Percentiles rank a stretch among this genome's conserved stretches.
phyloP scores from a whole-genome alignment of 1,140 invertebrate species.

The Trichonephila clavata region DNA sequence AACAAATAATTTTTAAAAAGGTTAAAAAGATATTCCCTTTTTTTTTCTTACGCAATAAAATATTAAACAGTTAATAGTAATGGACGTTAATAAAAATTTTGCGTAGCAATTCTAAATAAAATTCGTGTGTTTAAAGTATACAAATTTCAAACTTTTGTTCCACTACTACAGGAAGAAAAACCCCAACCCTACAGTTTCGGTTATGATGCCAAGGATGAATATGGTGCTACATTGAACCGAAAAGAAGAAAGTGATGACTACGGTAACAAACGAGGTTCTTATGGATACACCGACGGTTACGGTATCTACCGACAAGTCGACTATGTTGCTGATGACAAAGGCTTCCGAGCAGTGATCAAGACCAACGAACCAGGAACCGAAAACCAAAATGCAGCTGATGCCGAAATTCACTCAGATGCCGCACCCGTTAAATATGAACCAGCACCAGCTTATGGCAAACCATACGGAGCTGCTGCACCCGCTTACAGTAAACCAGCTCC shows the following conservation, averaged over 20 bases:
- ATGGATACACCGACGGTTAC: slow-evolving; percentile 75
- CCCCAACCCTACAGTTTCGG: slow-evolving; percentile 77
- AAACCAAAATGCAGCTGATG: slow-evolving; percentile 74
- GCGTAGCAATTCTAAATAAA: too few species aligned
- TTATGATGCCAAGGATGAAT: slow-evolving; percentile 75
- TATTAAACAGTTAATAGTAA: too few species aligned
- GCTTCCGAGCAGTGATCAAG: slow-evolving; percentile 73
- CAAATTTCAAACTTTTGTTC: neutral
- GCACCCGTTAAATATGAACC: slow-evolving; percentile 64
- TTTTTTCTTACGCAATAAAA: too few species aligned
- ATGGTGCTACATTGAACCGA: slow-evolving; percentile 69
- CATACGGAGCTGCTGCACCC: slow-evolving; percentile 39
- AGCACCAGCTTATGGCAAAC: slow-evolving; percentile 49
- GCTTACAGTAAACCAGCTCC: slow-evolving; percentile 53
- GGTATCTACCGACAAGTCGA: slow-evolving; percentile 72
- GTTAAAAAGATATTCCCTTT: too few species aligned
- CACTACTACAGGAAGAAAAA: slow-evolving; percentile 60
- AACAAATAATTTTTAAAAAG: too few species aligned
- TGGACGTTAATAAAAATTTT: too few species aligned
- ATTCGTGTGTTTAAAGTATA: too few species aligned
- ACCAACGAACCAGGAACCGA: slow-evolving; percentile 77
- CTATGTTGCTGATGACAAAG: slow-evolving; percentile 73
- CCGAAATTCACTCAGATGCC: slow-evolving; percentile 70
- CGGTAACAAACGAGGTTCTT: slow-evolving; percentile 71
- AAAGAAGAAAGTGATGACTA: slow-evolving; percentile 74